Base-by-base conservation (phyloP, 2,888 invertebrate genomes). In the Limenitis camilla region DNA sequence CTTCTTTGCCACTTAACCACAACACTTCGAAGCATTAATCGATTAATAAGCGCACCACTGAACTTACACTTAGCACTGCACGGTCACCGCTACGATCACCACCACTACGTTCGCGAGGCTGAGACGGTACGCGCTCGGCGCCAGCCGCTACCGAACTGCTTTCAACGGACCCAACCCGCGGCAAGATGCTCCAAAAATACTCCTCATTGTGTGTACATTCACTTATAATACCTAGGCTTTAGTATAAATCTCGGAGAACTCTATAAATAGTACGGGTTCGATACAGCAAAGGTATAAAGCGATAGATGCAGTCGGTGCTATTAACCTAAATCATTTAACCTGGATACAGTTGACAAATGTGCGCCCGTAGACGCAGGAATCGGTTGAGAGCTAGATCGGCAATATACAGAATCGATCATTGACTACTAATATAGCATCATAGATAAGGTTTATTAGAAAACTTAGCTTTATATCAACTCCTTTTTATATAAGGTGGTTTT, bases 131-230 rank as follows among this genome's bases (percentile, higher is more conserved):
- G 77, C 72, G 59, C 72, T 70, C 71, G 65, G 64, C 75, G 78
- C 75, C 68, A 61, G 76, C 77, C 72, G 67, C 72, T 62, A 71
- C 72, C 68, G 67, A 72, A 81, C 81, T 81, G 78, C 54, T 71
- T 59, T 44, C 60, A 50, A 53, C 67, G 64, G 69, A 68, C 71
- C 71, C 72, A 72, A 67, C 70, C 67, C 64, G 63, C 72, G 59
- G 69, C 58, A 66, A 73, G 71, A 60, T 71, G 73, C 64, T 75
- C 81, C 83, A 68, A 77, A 86, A 86, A 87, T 86, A 87, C 70
- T 66, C 76, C 69, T 67, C 75, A 82, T 84, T 85, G 83, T 86
- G 82, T 84, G 78, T 67, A 69, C 67, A 68, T 66, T 65, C 81
- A 81, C 78, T 81, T 82, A 84, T 81, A 65, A 69, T 67, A 71